These are phyloP conservation scores for Drosophila parthenogenetica DNA, from an alignment of 2,888 invertebrate genomes.

Conservation along the genomic window DNA sequence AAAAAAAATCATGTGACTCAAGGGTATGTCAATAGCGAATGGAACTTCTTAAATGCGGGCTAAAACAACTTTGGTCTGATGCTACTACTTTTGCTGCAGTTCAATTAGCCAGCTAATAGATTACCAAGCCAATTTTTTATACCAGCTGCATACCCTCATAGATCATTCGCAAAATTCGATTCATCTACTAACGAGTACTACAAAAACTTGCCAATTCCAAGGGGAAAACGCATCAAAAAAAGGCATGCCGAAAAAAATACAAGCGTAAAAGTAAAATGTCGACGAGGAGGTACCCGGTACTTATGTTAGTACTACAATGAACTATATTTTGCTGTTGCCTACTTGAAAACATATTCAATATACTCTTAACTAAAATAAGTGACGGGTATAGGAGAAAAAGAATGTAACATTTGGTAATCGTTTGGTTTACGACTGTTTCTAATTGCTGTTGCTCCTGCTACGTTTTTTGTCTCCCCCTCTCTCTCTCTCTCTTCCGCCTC, in stretches of 20 bases:
- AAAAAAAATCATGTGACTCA: too few species aligned
- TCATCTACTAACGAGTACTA: slow-evolving; percentile 23
- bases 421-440: slow-evolving; percentile 69
- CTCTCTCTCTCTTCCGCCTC: not conserved
- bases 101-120: slow-evolving; percentile 45
- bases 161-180: slow-evolving; percentile 24
- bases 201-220: slow-evolving; percentile 8
- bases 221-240: slow-evolving; percentile 9
- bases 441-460: slow-evolving; percentile 42
- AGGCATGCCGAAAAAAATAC: not conserved
- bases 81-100: slow-evolving; percentile 12
- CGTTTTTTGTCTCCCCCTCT: not conserved
- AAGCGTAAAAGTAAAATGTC: too few species aligned
- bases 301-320: too few species aligned
- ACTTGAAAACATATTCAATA: not conserved
- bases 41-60: not conserved
- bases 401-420: slow-evolving; percentile 45
- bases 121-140: slow-evolving; percentile 13
- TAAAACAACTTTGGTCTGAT: slow-evolving; percentile 1
- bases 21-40: not conserved
- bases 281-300: not conserved
- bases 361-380: not conserved
- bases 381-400: not conserved
- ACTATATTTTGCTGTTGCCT: too few species aligned
- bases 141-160: slow-evolving; percentile 13